Percentiles rank a stretch among this genome's conserved stretches.
phyloP scores from a whole-genome alignment of 23 tunicate genomes.

The Styela clava region DNA sequence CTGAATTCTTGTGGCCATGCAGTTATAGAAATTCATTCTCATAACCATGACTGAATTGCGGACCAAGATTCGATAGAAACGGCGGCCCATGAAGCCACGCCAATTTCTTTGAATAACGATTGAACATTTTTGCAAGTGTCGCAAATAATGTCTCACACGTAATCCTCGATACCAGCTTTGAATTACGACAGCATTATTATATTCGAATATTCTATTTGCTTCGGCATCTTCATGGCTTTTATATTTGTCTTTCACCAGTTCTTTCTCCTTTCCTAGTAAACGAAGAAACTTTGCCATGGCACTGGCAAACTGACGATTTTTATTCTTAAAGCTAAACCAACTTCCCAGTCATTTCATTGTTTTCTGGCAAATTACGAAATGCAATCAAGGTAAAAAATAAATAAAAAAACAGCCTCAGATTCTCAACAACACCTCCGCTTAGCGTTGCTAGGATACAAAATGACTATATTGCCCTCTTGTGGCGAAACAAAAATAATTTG shows the following conservation, averaged over 20 bases:
- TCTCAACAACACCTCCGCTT: not conserved
- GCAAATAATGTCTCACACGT: conserved; percentile 42
- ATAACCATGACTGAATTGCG: conserved; percentile 54
- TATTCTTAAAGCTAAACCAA: too few relatives aligned
- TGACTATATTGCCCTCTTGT: not conserved
- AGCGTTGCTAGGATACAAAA: not conserved
- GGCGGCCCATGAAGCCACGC: conserved; percentile 83
- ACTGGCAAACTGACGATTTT: too few relatives aligned
- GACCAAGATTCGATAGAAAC: conserved; percentile 50
- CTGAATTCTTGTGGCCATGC: conserved; percentile 81
- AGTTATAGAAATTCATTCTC: conserved; percentile 71
- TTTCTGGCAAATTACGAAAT: not conserved
- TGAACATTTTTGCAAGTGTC: conserved; percentile 33
- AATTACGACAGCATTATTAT: conserved; percentile 68
- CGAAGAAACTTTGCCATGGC: conserved; percentile 59
- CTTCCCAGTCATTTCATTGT: too few relatives aligned
- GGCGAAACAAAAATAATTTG: conserved; percentile 1
- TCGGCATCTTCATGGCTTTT: conserved; percentile 49
- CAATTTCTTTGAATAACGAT: conserved; percentile 85
- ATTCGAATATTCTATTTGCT: conserved; percentile 34
- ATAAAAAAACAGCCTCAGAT: not conserved
- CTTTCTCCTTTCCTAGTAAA: conserved; percentile 7
- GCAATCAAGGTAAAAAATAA: not conserved
- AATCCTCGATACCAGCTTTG: conserved; percentile 81
- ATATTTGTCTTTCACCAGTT: conserved; percentile 36